Evolutionary conservation across 2,888 invertebrate species (phyloP).

Genomic region (Rotaria macrura): DNA sequence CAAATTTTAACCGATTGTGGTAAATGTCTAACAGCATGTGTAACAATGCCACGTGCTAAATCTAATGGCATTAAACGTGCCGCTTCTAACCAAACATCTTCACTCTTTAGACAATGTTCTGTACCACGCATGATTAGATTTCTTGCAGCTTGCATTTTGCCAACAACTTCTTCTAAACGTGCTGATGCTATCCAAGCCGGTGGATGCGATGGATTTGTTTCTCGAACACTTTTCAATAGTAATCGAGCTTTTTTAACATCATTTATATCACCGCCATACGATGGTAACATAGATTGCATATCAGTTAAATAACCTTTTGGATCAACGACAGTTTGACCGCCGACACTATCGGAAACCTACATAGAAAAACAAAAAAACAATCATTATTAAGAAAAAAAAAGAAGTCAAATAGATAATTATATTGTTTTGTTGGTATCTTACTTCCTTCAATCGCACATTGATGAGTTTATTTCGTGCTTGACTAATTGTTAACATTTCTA

Average conservation of each 20-base stretch:
- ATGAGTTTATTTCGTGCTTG: conserved; percentile 95
- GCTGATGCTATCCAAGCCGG: conserved; percentile 99
- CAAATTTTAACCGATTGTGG: conserved; percentile 90
- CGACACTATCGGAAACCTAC: conserved; percentile 81
- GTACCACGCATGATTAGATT: conserved; percentile 98
- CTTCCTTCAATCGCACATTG: conserved; percentile 92
- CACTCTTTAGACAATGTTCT: conserved; percentile 80
- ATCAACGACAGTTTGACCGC: conserved; percentile 97
- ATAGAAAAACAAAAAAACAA: too few species aligned
- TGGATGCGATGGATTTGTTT: conserved; percentile 94
- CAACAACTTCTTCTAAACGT: conserved; percentile 89
- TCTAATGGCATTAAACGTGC: conserved; percentile 62
- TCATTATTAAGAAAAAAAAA: not conserved
- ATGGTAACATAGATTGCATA: conserved; percentile 95
- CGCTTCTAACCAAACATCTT: conserved; percentile 95
- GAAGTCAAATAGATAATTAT: not conserved
- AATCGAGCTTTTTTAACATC: conserved; percentile 92
- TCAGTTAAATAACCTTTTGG: conserved; percentile 99
- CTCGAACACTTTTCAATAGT: conserved; percentile 81
- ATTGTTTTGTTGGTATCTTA: conserved; percentile 35
- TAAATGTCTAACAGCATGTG: conserved; percentile 85
- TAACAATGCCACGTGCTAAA: conserved; percentile 80
- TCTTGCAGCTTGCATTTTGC: conserved; percentile 79
- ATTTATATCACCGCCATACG: conserved; percentile 91
- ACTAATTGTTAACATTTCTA: conserved; percentile 94